Conservation (phyloP, 1,140 invertebrate genomes). For the Cyclargus thomasi region DNA sequence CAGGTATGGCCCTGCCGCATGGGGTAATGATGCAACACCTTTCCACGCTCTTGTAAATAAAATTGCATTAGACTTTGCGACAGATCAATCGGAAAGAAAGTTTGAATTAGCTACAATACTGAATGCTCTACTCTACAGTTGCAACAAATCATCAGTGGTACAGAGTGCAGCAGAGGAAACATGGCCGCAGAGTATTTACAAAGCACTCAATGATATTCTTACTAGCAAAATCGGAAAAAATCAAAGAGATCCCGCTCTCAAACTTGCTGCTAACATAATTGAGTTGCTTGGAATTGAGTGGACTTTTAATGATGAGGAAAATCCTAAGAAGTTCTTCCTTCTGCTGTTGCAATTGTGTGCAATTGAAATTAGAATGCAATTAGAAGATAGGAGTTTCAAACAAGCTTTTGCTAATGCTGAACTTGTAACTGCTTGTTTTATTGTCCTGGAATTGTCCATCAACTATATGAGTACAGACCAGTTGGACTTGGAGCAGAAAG, state of each 20-base stretch:
- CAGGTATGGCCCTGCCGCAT: slow-evolving; percentile 81
- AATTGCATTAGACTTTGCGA: slow-evolving; percentile 90
- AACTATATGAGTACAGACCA: slow-evolving; percentile 88
- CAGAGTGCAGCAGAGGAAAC: slow-evolving; percentile 80
- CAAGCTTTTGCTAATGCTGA: slow-evolving; percentile 84
- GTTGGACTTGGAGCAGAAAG: slow-evolving; percentile 89
- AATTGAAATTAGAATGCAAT: slow-evolving; percentile 93
- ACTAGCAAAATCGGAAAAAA: slow-evolving; percentile 90
- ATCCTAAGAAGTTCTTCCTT: slow-evolving; percentile 87
- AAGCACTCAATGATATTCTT: slow-evolving; percentile 86
- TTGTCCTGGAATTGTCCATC: slow-evolving; percentile 87
- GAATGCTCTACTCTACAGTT: slow-evolving; percentile 83
- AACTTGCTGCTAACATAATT: slow-evolving; percentile 86
- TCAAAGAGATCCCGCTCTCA: slow-evolving; percentile 90
- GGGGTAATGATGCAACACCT: slow-evolving; percentile 82
- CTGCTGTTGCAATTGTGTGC: slow-evolving; percentile 89
- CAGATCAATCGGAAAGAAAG: slow-evolving; percentile 89
- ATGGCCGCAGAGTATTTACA: slow-evolving; percentile 87
- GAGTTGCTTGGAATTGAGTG: slow-evolving; percentile 90
- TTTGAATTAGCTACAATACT: slow-evolving; percentile 89
- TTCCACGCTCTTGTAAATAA: slow-evolving; percentile 90
- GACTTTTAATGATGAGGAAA: slow-evolving; percentile 85
- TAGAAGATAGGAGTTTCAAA: slow-evolving; percentile 90
- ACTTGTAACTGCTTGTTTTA: slow-evolving; percentile 88
- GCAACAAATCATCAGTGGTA: slow-evolving; percentile 79